Evolutionary conservation across 37 sponge, comb jelly and placozoan species (phyloP), one percentile per base, ranked within the genome.

Genomic region (Chondrosia reniformis): DNA sequence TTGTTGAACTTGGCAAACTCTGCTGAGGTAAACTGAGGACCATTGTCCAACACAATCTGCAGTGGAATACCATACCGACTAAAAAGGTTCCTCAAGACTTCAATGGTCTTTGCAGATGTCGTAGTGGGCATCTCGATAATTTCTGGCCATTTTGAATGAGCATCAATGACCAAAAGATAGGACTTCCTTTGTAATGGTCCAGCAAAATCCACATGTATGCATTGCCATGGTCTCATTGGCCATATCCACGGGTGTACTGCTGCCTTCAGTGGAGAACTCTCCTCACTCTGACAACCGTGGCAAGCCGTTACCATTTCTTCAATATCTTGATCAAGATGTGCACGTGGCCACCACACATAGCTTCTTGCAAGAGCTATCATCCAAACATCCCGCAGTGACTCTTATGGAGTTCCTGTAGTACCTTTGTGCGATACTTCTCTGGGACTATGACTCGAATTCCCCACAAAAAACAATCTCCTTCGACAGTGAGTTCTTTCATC

Each of bases 261-360:
- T 4, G 84, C 69, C 63, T 33, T 33, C 1, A 67, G 67, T 7
- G 84, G 84, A 45, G 40, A 38, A 3, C 62, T 25, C 44, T 52
- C 31, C 5, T 9, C 21, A 13, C 31, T 40, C 32, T 75, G 84
- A 44, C 84, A 83, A 13, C 17, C 19, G 9, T 25, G 21, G 27
- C 84, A 84, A 7, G 52, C 19, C 31, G 42, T 6, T 9, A 84
- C 79, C n/a, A 36, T 41, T 24, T 66, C 44, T 32, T 84, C 84
- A 38, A 86, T 75, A 17, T 76, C 56, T 42, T 40, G 21, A 34
- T 75, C 81, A 19, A 80, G 19, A n/a, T n/a, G n/a, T n/a, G n/a
- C n/a, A 30, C 59, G 44, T 33, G 81, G 81, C 81, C 81, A 86
- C 81, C 86, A 86, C 56, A 86, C 42, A 21, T 75, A 39, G 22